Conservation (phyloP, 2,113 vertebrate genomes). For the Parus major region DNA sequence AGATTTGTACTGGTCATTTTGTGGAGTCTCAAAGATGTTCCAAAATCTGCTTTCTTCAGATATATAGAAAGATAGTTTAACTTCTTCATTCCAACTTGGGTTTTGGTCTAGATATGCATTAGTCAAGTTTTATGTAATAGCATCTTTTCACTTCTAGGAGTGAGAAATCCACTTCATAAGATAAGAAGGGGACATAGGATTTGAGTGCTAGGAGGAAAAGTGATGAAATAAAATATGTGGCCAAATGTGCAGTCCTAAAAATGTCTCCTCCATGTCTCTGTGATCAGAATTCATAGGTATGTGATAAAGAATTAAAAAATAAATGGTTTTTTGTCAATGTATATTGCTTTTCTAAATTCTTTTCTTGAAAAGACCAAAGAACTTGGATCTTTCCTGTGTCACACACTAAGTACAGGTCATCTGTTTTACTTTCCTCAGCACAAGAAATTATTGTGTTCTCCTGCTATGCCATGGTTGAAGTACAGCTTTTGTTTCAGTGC, state of each 20-base stretch:
- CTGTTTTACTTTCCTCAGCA: neutral
- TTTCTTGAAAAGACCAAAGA: neutral
- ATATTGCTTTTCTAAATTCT: neutral
- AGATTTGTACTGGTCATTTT: neutral
- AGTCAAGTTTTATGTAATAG: neutral
- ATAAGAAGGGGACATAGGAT: neutral
- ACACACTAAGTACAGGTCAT: neutral
- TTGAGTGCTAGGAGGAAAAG: neutral
- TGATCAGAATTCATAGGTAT: neutral
- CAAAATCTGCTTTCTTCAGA: neutral
- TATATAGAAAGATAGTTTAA: neutral
- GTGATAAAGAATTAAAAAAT: neutral
- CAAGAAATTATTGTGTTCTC: neutral
- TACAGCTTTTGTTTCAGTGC: neutral
- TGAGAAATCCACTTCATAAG: neutral
- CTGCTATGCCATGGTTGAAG: neutral
- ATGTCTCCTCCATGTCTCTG: neutral
- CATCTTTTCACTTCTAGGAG: neutral
- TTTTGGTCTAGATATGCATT: neutral
- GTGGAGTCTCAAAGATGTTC: neutral
- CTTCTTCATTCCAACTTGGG: neutral
- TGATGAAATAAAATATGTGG: neutral
- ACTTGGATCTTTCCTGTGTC: neutral
- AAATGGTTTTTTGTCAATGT: neutral
- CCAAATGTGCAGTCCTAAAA: neutral